A percentile compares a stretch with the other conserved stretches of the same genome.
These are phyloP conservation scores for Rynchops niger DNA, from an alignment of 2,113 vertebrate species.

Conservation along the genomic window DNA sequence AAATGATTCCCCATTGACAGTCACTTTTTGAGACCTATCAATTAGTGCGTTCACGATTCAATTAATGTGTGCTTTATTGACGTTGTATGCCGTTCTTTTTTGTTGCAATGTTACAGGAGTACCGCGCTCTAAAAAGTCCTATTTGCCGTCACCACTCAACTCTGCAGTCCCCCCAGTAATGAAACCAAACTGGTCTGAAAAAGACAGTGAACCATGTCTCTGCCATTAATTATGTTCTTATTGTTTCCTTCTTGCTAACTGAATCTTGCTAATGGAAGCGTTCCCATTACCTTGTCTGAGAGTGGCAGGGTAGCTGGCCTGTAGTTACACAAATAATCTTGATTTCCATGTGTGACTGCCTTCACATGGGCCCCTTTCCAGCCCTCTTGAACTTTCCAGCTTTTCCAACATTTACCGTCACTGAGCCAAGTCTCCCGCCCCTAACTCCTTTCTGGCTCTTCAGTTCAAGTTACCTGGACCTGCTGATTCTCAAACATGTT, in stretches of 20 bases:
- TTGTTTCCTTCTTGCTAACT: neutral
- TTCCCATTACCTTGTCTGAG: neutral
- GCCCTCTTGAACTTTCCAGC: neutral
- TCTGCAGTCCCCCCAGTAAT: neutral
- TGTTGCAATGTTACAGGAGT: neutral
- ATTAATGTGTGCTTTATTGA: neutral
- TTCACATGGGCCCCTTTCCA: neutral
- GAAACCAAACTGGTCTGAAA: neutral
- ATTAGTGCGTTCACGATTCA: neutral
- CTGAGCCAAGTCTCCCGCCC: neutral
- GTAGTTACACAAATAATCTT: neutral
- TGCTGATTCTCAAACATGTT: neutral
- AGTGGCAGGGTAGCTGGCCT: neutral
- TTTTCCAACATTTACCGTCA: neutral
- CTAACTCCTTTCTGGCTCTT: neutral
- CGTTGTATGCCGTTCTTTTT: neutral
- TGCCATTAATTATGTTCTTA: neutral
- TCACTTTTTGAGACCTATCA: neutral
- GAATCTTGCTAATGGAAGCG: neutral
- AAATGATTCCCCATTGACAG: neutral
- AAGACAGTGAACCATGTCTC: neutral
- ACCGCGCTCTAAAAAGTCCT: neutral
- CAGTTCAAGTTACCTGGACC: neutral
- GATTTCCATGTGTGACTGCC: neutral
- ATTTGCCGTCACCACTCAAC: neutral